Evolutionary conservation across 2,888 invertebrate species (phyloP).

Genomic region (Leucozona laternaria): DNA sequence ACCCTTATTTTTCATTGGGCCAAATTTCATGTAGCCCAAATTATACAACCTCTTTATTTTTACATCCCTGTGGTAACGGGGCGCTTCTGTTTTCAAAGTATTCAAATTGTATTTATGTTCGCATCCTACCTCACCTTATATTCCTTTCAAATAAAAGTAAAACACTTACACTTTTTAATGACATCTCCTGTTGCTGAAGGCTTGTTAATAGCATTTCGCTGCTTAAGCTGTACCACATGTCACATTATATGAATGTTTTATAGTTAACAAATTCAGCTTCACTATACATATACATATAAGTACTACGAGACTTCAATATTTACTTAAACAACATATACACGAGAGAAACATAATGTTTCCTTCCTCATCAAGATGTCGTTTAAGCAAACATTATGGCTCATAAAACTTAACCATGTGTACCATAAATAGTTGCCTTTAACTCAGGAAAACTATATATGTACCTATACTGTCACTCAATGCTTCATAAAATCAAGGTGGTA

Average conservation of each 20-base stretch:
- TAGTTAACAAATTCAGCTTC: slow-evolving; percentile 35
- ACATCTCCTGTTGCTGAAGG: slow-evolving; percentile 28
- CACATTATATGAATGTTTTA: slow-evolving; percentile 40
- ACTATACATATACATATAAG: neutral
- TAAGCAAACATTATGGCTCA: slow-evolving; percentile 47
- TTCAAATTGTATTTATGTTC: neutral
- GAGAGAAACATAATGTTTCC: slow-evolving; percentile 30
- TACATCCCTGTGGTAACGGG: too few relatives aligned
- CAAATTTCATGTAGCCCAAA: too few relatives aligned
- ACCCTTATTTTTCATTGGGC: too few relatives aligned
- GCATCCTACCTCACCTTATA: neutral
- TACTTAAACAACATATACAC: neutral
- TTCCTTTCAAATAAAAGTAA: slow-evolving; percentile 10
- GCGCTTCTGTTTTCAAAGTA: neutral
- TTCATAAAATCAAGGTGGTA: neutral
- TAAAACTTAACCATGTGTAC: slow-evolving; percentile 56
- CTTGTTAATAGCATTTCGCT: slow-evolving; percentile 23
- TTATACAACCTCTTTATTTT: too few relatives aligned
- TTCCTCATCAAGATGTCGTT: slow-evolving; percentile 44
- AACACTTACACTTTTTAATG: slow-evolving; percentile 1
- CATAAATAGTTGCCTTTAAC: slow-evolving; percentile 30
- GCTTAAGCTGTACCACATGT: slow-evolving; percentile 24
- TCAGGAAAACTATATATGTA: neutral
- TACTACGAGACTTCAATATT: neutral
- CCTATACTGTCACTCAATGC: neutral